Conservation (phyloP, 2,797 vertebrate species). For the Syngnathus rostellatus region DNA sequence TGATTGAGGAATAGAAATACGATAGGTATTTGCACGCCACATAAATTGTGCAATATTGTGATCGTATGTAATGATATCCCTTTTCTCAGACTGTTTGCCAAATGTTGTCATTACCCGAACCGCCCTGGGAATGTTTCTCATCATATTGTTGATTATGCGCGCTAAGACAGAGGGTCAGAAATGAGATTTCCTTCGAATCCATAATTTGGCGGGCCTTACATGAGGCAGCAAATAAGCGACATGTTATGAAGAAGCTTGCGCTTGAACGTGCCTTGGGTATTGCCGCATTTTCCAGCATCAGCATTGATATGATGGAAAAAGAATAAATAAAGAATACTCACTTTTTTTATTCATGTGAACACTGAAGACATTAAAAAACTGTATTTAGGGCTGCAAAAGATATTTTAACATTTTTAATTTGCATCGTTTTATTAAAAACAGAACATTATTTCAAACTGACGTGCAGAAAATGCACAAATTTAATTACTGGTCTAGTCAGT, state of each 20-base stretch:
- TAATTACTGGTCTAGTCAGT: too few species aligned
- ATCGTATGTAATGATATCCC: neutral
- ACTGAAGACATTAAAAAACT: too few species aligned
- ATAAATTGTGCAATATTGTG: too few species aligned
- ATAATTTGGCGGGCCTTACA: neutral
- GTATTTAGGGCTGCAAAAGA: too few species aligned
- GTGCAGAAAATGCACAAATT: too few species aligned
- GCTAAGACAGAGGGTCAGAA: neutral
- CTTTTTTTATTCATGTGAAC: too few species aligned
- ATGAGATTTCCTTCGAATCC: constrained; percentile 1
- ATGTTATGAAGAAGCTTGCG: neutral
- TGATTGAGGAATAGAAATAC: too few species aligned
- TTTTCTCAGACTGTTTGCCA: neutral
- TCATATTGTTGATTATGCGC: neutral
- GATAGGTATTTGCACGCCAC: too few species aligned
- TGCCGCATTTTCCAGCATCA: neutral
- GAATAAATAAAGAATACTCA: too few species aligned
- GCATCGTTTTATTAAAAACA: too few species aligned
- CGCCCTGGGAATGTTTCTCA: neutral
- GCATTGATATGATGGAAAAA: neutral
- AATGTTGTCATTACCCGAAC: neutral
- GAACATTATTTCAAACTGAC: too few species aligned
- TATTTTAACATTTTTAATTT: too few species aligned
- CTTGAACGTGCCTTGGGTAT: neutral
- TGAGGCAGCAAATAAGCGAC: neutral